These are phyloP conservation scores for Clupea harengus DNA, from an alignment of 2,113 vertebrate species.

Conservation along the genomic window DNA sequence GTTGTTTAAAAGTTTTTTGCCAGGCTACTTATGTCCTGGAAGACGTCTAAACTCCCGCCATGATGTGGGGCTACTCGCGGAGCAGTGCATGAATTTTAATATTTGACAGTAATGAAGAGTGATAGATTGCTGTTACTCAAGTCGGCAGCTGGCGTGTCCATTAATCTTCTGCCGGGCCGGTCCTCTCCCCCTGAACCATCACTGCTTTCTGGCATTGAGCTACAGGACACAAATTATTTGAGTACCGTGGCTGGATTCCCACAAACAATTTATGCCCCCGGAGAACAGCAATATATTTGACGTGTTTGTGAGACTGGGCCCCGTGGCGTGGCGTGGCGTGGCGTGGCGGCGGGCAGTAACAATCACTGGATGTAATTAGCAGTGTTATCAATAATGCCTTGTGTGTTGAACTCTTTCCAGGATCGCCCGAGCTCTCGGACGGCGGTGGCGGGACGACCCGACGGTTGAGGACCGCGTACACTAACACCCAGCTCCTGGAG, in stretches of 20 bases:
- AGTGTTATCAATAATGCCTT: constrained; percentile 40
- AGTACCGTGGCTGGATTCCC: constrained; percentile 60
- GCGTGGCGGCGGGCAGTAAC: constrained; percentile 32
- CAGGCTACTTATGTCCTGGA: not conserved
- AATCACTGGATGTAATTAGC: constrained; percentile 27
- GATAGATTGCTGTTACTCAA: constrained; percentile 92
- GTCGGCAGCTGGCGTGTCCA: constrained; percentile 94
- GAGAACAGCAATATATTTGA: constrained; percentile 48
- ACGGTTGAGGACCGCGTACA: constrained; percentile 94
- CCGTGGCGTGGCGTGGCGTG: constrained; percentile 29
- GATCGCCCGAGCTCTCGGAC: constrained; percentile 85
- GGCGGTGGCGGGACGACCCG: constrained; percentile 77
- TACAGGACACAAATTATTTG: constrained; percentile 66
- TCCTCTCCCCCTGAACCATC: constrained; percentile 59
- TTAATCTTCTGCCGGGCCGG: constrained; percentile 89
- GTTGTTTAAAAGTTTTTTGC: not conserved
- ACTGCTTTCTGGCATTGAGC: constrained; percentile 47
- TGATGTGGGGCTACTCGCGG: constrained; percentile 73
- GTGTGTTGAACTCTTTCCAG: constrained; percentile 73
- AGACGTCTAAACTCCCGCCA: constrained; percentile 47
- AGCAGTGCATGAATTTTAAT: constrained; percentile 86
- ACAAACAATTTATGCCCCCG: constrained; percentile 58
- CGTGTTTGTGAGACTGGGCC: constrained; percentile 47
- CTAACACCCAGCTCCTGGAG: constrained; percentile 96
- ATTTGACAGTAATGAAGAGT: constrained; percentile 98